Base-by-base conservation (phyloP, 2,797 vertebrate genomes). In the Sebastes oblongus region DNA sequence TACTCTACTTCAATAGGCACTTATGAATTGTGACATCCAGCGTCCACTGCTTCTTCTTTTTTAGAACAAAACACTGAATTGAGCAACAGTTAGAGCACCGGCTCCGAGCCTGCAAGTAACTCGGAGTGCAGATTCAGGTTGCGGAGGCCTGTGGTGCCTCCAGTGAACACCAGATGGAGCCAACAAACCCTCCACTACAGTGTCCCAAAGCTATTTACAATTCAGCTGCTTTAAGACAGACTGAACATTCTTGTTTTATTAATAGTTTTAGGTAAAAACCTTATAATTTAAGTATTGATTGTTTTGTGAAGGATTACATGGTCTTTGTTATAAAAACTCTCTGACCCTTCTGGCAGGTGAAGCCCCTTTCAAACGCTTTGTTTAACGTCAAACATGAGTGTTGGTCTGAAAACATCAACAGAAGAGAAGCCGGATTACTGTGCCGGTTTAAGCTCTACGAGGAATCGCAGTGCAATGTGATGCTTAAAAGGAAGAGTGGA, bases 131-230 rank as follows among this genome's bases (percentile, higher is more conserved):
- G 65, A 14, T 58, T 76, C 16, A 22, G 22, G 34, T 5, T 27
- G 30, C 4, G 42, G 46, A 46, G 6, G 22, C 29, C 4, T 69
- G 88, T 16, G 8, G 34, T 85, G 9, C 66, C 67, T 65, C 4
- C 24, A 39, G 4, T 56, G 30, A 70, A 30, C 93, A 91, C 74
- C 73, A 91, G 91, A 80, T 86, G 90, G 90, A 50, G 39, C 72
- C 80, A 86, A 72, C 52, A 34, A 75, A 18, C 72, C 60, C 85
- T 80, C 75, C 42, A 54, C 60, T 18, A 4, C 34, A 39, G 8
- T 0, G 8, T 12, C 42, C 54, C 20, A 56, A 10, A 73, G 62
- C 32, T 11, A 6, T 55, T 46, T 25, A 3, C 27, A 24, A 24
- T 8, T 36, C 5, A 36, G 4, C 68, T 39, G 34, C 27, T 25